Percentiles rank a stretch among this genome's conserved stretches.
These are phyloP conservation scores for Alsophila aescularia DNA, from an alignment of 2,888 invertebrate species.

Conservation along the genomic window DNA sequence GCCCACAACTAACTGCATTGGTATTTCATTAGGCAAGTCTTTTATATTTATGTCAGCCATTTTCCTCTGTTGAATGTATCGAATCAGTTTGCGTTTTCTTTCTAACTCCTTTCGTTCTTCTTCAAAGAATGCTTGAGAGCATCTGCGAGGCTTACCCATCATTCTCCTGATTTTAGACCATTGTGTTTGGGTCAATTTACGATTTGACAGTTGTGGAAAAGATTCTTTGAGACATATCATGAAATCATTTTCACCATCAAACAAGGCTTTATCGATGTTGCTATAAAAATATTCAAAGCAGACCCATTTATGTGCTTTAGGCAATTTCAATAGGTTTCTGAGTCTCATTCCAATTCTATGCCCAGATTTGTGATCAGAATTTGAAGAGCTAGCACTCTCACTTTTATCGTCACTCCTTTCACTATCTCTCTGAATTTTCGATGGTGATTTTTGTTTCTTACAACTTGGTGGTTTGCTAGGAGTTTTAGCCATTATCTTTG, in stretches of 20 bases:
- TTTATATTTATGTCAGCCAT: slow-evolving; percentile 90
- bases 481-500: slow-evolving; percentile 83
- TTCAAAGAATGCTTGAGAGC: slow-evolving; percentile 96
- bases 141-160: slow-evolving; percentile 98
- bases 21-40: slow-evolving; percentile 97
- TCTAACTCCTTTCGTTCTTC: slow-evolving; percentile 97
- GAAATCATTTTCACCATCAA: slow-evolving; percentile 98
- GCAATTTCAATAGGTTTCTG: slow-evolving; percentile 96
- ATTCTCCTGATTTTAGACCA: slow-evolving; percentile 98
- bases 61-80: slow-evolving; percentile 96
- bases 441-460: slow-evolving; percentile 81
- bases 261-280: slow-evolving; percentile 97
- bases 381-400: slow-evolving; percentile 68
- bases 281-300: slow-evolving; percentile 99
- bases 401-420: slow-evolving; percentile 75
- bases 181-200: slow-evolving; percentile 93
- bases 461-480: slow-evolving; percentile 72
- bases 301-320: slow-evolving; percentile 99
- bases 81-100: slow-evolving; percentile 94
- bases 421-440: slow-evolving; percentile 77
- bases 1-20: slow-evolving; percentile 96
- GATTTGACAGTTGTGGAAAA: slow-evolving; percentile 95
- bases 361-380: slow-evolving; percentile 93
- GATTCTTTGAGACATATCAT: slow-evolving; percentile 96
- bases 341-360: slow-evolving; percentile 95